Evolutionary conservation across 2,797 vertebrate species (phyloP), one percentile per base, ranked within the genome.

Genomic region (Perodicticus potto): DNA sequence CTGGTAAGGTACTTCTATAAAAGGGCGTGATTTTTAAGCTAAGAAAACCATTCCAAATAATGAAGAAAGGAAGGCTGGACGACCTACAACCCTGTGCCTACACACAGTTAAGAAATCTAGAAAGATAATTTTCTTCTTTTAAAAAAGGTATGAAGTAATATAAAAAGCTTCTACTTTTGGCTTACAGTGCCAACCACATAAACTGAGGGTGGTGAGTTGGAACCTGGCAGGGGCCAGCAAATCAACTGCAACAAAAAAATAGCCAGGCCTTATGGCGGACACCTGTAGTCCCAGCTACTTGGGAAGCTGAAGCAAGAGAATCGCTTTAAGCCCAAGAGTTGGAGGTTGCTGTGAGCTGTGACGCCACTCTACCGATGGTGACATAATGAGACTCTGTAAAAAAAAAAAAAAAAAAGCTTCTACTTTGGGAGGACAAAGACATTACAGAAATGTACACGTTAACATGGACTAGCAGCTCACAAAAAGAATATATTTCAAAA

Each of bases 401-500:
- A 40, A 40, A 40, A 40, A 40, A 40, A 40, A 40, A 40, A 40
- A 40, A 40, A 40, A 40, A 40, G 40, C 40, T 40, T 40, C 40
- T 49, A 69, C 55, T 59, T 57, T 16, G 34, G 86, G 17, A 85
- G 57, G 17, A 63, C n/a, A 89, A 93, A 77, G 37, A 63, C 34
- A 85, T 45, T 57, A 55, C n/a, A 82, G 2, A 78, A 17, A 67
- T 34, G 25, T 22, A 74, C n/a, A 40, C 74, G 8, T 19, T 85
- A 83, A 80, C 78, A 80, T 4, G 13, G 34, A 84, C 53, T 43
- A 55, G n/a, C 43, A 57, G 55, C 17, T 86, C 82, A 8, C 16
- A 86, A 70, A 20, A 95, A 80, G 32, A 40, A 89, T 82, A 63
- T 29, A 77, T 86, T 92, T 92, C 81, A 89, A 86, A 86, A 88